Evolutionary conservation across 1,140 invertebrate species (phyloP), one percentile per base, ranked within the genome.

Genomic region (Vollenhovia emeryi): DNA sequence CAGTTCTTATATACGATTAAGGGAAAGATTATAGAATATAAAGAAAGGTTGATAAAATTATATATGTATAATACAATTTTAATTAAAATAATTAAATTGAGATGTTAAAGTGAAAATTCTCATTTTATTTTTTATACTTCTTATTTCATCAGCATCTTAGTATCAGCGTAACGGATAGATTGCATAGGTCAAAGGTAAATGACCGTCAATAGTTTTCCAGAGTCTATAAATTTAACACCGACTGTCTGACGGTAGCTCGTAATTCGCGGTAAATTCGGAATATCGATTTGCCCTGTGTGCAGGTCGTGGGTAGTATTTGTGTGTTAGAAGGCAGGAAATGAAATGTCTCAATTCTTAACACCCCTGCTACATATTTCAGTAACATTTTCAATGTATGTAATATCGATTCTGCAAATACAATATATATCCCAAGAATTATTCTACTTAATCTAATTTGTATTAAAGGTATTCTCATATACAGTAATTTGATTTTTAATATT

Each of bases 171-270:
- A 68, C 15, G 24, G 4, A 3, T 30, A 15, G 15, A 79, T 73
- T 11, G n/a, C 48, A 21, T n/a, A 50, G 86, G 80, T 90, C 89
- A 88, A 52, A 86, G 89, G 85, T 89, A 24, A 86, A 87, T 9
- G 83, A 89, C 82, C 85, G 40, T 2, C 18, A 18, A 27, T 73
- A 73, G 82, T 83, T 89, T 55, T 55, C 50, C 21, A 74, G n/a
- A n/a, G 68, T 15, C 30, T 57, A 69, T 79, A 62, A 86, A 86
- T 90, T 87, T 83, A 85, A 69, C 60, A 27, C 27, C 74, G 36
- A n/a, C 45, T 45, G 73, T 83, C 73, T 21, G 66, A 62, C 45
- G 8, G 55, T 13, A 66, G 76, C 33, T 74, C 33, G 62, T 21
- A 73, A 66, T 43, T 73, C 24, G 43, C 21, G 74, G 27, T 79